Percentiles rank a stretch among this genome's conserved stretches.
Evolutionary conservation across 2,797 vertebrate species (phyloP).

Genomic region (Sciaenops ocellatus): DNA sequence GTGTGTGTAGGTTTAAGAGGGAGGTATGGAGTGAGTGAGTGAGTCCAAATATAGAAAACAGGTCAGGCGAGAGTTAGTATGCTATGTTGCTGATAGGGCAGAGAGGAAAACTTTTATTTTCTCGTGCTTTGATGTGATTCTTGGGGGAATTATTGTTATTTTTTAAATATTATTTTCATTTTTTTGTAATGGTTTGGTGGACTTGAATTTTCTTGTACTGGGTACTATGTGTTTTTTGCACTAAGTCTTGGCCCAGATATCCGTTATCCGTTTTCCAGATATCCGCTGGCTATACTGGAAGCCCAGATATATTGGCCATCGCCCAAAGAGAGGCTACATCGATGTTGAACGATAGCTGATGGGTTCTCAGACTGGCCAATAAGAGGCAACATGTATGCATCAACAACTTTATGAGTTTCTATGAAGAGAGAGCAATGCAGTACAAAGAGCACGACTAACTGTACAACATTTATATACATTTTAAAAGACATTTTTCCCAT

Average conservation of each 20-base stretch:
- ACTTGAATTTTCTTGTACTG: not conserved
- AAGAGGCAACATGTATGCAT: not conserved
- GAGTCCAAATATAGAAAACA: conserved; percentile 45
- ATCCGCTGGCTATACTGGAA: no score
- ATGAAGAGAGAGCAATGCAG: not conserved
- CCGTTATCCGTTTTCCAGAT: no score
- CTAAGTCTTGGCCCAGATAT: no score
- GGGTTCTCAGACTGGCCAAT: not conserved
- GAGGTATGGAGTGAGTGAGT: conserved; percentile 5
- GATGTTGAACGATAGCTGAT: no score
- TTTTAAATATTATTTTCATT: not conserved
- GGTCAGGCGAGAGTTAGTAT: conserved; percentile 23
- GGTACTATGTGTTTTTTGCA: not conserved
- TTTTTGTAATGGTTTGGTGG: not conserved
- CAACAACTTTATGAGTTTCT: not conserved
- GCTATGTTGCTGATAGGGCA: not conserved
- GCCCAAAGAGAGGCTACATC: no score
- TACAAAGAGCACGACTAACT: not conserved
- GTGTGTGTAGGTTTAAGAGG: conserved; percentile 39
- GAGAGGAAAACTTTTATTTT: not conserved
- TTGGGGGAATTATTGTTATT: not conserved
- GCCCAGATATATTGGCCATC: no score
- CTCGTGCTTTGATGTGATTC: not conserved
- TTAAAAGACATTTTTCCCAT: conserved; percentile 4
- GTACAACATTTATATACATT: conserved; percentile 2